Evolutionary conservation across 2,888 invertebrate species (phyloP).

Genomic region (Eupithecia subumbrata): DNA sequence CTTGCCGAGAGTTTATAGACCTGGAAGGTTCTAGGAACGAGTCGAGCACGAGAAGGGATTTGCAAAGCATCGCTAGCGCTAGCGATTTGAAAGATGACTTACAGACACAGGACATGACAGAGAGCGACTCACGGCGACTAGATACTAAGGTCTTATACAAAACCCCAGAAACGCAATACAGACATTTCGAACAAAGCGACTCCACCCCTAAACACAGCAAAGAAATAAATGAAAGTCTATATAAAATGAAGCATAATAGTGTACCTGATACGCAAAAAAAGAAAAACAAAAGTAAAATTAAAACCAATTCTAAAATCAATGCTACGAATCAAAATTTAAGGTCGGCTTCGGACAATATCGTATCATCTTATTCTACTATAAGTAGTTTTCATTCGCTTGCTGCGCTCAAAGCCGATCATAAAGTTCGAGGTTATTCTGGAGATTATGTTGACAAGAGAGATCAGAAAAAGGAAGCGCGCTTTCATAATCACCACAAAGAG

Average conservation of each 20-base stretch:
- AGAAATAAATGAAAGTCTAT: constrained; percentile 27
- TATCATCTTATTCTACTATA: constrained; percentile 53
- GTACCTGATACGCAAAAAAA: constrained; percentile 41
- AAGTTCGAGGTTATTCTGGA: constrained; percentile 39
- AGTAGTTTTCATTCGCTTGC: constrained; percentile 59
- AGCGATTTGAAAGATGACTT: constrained; percentile 42
- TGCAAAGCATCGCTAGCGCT: constrained; percentile 39
- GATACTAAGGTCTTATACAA: constrained; percentile 64
- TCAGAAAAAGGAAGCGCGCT: constrained; percentile 44
- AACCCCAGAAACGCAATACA: constrained; percentile 52
- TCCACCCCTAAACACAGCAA: constrained; percentile 38
- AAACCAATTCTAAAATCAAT: constrained; percentile 43
- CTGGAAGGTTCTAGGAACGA: constrained; percentile 50
- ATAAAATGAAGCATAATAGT: constrained; percentile 22
- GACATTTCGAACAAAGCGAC: constrained; percentile 55
- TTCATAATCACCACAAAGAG: constrained; percentile 35
- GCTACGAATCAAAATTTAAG: constrained; percentile 46
- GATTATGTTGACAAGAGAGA: constrained; percentile 44
- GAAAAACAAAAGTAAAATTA: constrained; percentile 54
- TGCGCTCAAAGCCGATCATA: constrained; percentile 45
- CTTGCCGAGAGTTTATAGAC: constrained; percentile 57
- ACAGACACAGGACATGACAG: constrained; percentile 43
- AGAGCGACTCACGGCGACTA: constrained; percentile 42
- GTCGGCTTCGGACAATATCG: constrained; percentile 52
- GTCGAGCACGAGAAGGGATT: constrained; percentile 46